Conservation (phyloP, 1,140 invertebrate genomes). For the Archivesica marissinica region DNA sequence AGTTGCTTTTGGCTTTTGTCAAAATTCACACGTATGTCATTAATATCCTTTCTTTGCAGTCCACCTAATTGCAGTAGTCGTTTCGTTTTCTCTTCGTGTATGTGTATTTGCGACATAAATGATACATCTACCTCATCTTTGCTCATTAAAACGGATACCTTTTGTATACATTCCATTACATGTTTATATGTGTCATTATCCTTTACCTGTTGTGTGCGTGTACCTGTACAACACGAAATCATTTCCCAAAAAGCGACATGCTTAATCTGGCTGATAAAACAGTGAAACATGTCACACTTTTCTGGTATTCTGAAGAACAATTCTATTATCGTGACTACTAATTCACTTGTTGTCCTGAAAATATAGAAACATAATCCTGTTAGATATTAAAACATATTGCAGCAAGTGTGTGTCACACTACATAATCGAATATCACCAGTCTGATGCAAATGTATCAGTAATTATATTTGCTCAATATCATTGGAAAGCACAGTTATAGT, state of each 20-base stretch:
- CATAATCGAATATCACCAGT: too few relatives aligned
- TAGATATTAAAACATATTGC: too few relatives aligned
- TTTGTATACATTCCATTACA: not conserved
- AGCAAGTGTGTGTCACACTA: too few relatives aligned
- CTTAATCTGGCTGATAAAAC: not conserved
- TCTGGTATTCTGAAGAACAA: not conserved
- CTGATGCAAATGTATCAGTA: too few relatives aligned
- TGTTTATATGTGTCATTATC: not conserved
- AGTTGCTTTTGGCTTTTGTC: not conserved
- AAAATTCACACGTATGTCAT: not conserved
- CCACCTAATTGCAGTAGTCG: not conserved
- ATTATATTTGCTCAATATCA: too few relatives aligned
- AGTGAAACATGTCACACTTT: not conserved
- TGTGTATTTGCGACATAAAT: not conserved
- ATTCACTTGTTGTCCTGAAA: not conserved
- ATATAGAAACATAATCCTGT: too few relatives aligned
- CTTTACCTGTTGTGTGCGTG: not conserved
- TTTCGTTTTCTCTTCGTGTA: not conserved
- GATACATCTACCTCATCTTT: not conserved
- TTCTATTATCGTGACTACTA: not conserved
- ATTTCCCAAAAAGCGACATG: constrained; percentile 3
- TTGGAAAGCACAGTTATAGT: too few relatives aligned
- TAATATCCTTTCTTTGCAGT: not conserved
- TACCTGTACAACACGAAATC: not conserved
- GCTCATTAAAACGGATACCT: not conserved